A percentile compares a stretch with the other conserved stretches of the same genome.
Conservation (phyloP, 2,797 vertebrate genomes). For the Thripadectes ignobilis region DNA sequence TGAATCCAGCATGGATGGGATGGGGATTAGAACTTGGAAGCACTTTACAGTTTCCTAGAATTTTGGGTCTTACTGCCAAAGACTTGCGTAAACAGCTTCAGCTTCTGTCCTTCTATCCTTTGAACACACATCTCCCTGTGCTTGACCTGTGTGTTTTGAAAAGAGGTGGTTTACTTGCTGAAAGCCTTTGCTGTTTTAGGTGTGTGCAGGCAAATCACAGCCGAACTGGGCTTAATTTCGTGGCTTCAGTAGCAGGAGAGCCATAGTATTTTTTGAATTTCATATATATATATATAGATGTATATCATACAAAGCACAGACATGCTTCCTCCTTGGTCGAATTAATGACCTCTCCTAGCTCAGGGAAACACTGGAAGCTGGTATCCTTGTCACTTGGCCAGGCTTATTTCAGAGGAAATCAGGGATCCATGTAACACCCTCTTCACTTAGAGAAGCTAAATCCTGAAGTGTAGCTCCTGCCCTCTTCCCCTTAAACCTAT, state of each 20-base stretch:
- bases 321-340: neutral
- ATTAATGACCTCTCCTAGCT: neutral
- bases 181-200: neutral
- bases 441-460: neutral
- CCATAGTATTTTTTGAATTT: neutral
- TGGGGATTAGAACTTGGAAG: neutral
- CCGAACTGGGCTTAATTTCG: neutral
- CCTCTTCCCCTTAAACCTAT: neutral
- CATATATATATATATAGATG: rapidly evolving
- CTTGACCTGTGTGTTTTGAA: neutral
- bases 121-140: rapidly evolving
- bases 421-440: neutral
- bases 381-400: neutral
- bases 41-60: neutral
- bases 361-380: neutral
- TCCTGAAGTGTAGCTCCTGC: neutral
- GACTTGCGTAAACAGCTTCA: neutral
- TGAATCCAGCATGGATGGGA: neutral
- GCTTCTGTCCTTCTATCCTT: slow-evolving; percentile 9
- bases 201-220: neutral
- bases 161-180: neutral
- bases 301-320: neutral
- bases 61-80: neutral
- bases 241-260: neutral
- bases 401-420: neutral